phyloP scores from a whole-genome alignment of 2,797 vertebrate species.

The Cacajao melanocephalus region DNA sequence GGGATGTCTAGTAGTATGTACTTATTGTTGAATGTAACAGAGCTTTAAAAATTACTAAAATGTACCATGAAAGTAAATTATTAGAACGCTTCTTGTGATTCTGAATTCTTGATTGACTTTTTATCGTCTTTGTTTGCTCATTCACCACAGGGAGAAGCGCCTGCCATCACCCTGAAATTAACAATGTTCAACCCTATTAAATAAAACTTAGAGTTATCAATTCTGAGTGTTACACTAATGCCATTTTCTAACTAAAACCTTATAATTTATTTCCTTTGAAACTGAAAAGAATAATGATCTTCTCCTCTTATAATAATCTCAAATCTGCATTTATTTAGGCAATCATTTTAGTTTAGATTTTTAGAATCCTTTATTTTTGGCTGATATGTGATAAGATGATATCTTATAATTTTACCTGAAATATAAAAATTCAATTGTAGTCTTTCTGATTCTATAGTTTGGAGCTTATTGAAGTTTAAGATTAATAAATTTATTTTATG shows the following conservation, averaged over 20 bases:
- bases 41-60: slow-evolving; percentile 26
- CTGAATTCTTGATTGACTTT: slow-evolving; percentile 39
- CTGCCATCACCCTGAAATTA: slow-evolving; percentile 41
- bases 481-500: slow-evolving; percentile 23
- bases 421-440: background rate
- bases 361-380: background rate
- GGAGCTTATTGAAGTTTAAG: background rate
- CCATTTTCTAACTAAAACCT: background rate
- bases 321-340: slow-evolving; percentile 24
- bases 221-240: slow-evolving; percentile 12
- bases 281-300: background rate
- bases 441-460: background rate
- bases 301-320: background rate
- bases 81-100: slow-evolving; percentile 31
- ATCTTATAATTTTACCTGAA: slow-evolving; percentile 1
- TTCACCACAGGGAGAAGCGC: background rate
- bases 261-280: slow-evolving; percentile 21
- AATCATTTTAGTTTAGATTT: background rate
- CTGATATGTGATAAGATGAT: background rate
- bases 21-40: background rate
- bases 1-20: background rate
- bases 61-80: slow-evolving; percentile 46
- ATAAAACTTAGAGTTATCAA: slow-evolving; percentile 9
- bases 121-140: slow-evolving; percentile 53
- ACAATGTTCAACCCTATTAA: slow-evolving; percentile 40